Evolutionary conservation across 2,888 invertebrate genomes (phyloP), one percentile per base, ranked within the genome.

Genomic region (Ormyrus pomaceus): DNA sequence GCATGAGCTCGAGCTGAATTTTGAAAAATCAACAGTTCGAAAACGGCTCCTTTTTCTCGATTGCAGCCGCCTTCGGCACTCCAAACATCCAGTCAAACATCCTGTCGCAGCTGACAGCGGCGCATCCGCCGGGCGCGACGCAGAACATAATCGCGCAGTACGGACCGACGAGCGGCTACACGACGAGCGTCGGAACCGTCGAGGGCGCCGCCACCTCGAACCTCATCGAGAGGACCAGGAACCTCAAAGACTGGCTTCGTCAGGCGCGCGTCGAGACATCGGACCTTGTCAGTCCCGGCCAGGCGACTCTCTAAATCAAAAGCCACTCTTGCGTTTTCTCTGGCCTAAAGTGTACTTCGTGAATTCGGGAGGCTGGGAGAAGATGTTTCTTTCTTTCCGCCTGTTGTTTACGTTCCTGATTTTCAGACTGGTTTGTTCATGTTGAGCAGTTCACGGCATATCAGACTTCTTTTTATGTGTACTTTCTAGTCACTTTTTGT

Each of bases 161-260:
- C 69, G 91, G 89, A 6, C 89, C 89, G 5, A 89, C 86, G 72
- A 91, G 88, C 75, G 90, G 90, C 19, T 91, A 87, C 76, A 88
- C 90, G 6, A 89, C 90, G 48, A 91, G 90, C 82, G 90, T 91
- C n/a, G 88, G 90, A 6, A 89, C 87, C 6, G 86, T 93, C 84
- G 85, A 92, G 86, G 92, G 93, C 48, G 93, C 93, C 72, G 92
- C 93, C 45, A 92, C 94, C 2, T 93, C 94, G 7, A 94, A 93
- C 75, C 87, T 94, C 74, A 94, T 94, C 68, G 94, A 94, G 86
- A 91, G 94, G 55, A 94, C 94, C 1, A 91, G 93, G 76, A 94
- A 94, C 85, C 90, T 94, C 80, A 91, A 94, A 81, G 94, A 94
- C 85, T 95, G 94, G 95, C 87, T 95, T 79, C 91, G 93, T 13